Evolutionary conservation across 2,113 vertebrate genomes (phyloP).

Genomic region (Plectropomus leopardus): DNA sequence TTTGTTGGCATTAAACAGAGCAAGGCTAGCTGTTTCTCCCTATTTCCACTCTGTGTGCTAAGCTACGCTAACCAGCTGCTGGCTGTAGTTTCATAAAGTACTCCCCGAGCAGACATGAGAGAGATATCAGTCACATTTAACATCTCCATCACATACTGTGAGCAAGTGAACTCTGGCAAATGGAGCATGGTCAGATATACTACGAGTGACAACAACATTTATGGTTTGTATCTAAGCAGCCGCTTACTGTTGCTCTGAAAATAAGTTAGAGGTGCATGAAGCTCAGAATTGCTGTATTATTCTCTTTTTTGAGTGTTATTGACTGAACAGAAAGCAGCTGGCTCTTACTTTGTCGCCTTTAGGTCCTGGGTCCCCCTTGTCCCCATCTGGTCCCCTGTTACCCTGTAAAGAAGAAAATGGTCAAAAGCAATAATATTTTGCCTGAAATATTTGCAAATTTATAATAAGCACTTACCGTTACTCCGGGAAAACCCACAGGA

Average conservation of each 20-base stretch:
- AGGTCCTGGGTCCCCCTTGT: constrained; percentile 85
- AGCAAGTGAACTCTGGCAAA: no score
- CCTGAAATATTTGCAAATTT: neutral
- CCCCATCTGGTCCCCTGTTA: constrained; percentile 82
- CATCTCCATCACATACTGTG: no score
- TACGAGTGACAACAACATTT: no score
- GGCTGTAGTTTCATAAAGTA: neutral
- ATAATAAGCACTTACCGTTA: constrained; percentile 73
- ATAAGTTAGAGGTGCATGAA: no score
- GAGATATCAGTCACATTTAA: no score
- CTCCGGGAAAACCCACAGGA: constrained; percentile 81
- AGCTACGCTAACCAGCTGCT: neutral
- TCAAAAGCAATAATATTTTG: neutral
- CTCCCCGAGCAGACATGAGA: neutral
- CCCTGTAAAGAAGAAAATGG: constrained; percentile 80
- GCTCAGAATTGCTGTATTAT: neutral
- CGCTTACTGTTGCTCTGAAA: no score
- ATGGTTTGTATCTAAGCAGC: no score
- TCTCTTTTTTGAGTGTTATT: neutral
- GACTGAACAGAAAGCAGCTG: constrained; percentile 5
- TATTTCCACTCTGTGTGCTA: neutral
- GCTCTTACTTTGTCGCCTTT: constrained; percentile 88
- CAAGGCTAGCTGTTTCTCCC: neutral
- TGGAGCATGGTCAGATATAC: no score
- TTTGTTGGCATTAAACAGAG: neutral